Conservation (phyloP, 2,113 vertebrate species). For the Callorhinus ursinus region DNA sequence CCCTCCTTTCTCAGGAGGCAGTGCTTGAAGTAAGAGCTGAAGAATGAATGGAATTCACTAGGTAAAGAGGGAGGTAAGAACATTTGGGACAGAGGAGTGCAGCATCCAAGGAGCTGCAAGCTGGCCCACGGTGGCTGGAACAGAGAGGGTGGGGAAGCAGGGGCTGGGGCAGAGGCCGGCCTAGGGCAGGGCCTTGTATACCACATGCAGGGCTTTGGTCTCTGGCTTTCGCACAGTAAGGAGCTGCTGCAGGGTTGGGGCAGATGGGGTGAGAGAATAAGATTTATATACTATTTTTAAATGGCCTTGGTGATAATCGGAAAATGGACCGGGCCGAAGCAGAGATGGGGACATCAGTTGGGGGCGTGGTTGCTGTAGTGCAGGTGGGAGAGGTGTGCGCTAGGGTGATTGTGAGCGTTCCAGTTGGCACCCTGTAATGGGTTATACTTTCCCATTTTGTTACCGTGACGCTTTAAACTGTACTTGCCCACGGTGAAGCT, state of each 20-base stretch:
- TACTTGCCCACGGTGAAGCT: neutral
- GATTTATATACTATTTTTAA: neutral
- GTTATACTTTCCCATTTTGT: neutral
- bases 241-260: neutral
- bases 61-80: neutral
- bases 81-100: neutral
- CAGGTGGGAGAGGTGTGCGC: neutral
- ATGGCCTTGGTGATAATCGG: neutral
- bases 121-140: rapidly evolving
- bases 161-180: neutral
- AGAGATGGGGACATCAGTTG: neutral
- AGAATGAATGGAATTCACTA: neutral
- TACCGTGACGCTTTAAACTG: neutral
- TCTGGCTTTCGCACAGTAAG: neutral
- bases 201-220: no score
- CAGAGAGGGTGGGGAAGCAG: neutral
- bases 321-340: neutral
- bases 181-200: neutral
- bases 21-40: neutral
- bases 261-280: neutral
- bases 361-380: no score
- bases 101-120: neutral
- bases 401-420: neutral
- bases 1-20: neutral
- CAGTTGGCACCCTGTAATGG: no score